phyloP scores from a whole-genome alignment of 2,888 invertebrate species.

The Myopa testacea region DNA sequence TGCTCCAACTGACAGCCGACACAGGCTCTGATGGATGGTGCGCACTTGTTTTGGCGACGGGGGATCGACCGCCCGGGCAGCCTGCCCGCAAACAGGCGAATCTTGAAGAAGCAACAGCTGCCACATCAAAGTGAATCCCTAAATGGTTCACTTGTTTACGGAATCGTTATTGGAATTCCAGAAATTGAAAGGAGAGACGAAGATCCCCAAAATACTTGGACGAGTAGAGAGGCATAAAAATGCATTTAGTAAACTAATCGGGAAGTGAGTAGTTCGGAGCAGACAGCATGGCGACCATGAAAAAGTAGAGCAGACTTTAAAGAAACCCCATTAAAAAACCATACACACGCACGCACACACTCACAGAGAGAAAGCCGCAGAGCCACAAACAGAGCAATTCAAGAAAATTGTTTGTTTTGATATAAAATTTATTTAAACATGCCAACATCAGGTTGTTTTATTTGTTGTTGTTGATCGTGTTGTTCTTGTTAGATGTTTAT shows the following conservation, averaged over 20 bases:
- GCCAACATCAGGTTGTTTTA: constrained; percentile 21
- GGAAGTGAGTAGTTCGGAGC: neutral
- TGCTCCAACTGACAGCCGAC: constrained; percentile 6
- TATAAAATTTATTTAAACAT: constrained; percentile 24
- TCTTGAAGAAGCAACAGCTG: constrained; percentile 18
- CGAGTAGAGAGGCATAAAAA: neutral
- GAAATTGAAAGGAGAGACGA: neutral
- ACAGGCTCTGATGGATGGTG: constrained; percentile 18
- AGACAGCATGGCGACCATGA: constrained; percentile 21
- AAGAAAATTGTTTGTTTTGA: constrained; percentile 12
- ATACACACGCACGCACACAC: no score
- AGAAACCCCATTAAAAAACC: neutral
- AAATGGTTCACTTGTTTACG: constrained; percentile 33
- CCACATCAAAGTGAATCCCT: constrained; percentile 34
- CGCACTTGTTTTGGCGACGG: neutral
- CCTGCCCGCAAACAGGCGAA: neutral
- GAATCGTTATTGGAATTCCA: neutral
- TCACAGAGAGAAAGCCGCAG: neutral
- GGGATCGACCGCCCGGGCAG: constrained; percentile 20
- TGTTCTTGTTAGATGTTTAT: constrained; percentile 22
- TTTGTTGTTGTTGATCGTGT: constrained; percentile 24
- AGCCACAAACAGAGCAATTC: neutral
- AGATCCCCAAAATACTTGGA: neutral
- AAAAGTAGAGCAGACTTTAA: neutral
- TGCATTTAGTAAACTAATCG: neutral